Conservation (phyloP, 2,113 vertebrate species). For the Alaudala cheleensis region DNA sequence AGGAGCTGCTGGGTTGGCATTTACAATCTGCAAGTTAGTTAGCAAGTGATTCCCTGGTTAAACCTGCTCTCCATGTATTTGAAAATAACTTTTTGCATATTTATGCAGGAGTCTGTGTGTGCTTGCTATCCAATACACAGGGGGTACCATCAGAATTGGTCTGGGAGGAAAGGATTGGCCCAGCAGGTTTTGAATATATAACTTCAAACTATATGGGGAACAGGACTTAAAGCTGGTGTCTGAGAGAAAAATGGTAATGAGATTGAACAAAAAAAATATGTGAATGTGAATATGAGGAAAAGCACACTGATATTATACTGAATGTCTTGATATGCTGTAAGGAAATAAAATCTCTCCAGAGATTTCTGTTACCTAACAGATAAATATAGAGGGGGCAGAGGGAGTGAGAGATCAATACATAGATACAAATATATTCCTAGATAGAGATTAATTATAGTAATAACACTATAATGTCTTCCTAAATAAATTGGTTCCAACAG, state of each 20-base stretch:
- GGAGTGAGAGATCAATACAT: background rate
- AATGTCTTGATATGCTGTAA: background rate
- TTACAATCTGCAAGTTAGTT: background rate
- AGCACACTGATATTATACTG: background rate
- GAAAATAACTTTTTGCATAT: background rate
- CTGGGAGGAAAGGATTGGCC: background rate
- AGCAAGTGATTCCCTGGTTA: background rate
- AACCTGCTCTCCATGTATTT: background rate
- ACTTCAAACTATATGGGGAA: background rate
- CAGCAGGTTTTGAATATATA: background rate
- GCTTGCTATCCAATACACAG: background rate
- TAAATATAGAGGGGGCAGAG: background rate
- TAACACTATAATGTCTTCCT: background rate
- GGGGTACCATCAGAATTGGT: background rate
- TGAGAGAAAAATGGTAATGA: background rate
- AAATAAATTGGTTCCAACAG: background rate
- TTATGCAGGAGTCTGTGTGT: fast-evolving
- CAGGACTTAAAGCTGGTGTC: background rate
- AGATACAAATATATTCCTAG: background rate
- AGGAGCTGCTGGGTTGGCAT: background rate
- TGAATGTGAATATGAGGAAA: background rate
- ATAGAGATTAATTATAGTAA: background rate
- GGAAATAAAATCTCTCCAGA: background rate
- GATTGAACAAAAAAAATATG: background rate
- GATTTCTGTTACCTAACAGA: background rate